These are phyloP conservation scores for Carollia perspicillata DNA, from an alignment of 2,113 vertebrate genomes.

Conservation along the genomic window DNA sequence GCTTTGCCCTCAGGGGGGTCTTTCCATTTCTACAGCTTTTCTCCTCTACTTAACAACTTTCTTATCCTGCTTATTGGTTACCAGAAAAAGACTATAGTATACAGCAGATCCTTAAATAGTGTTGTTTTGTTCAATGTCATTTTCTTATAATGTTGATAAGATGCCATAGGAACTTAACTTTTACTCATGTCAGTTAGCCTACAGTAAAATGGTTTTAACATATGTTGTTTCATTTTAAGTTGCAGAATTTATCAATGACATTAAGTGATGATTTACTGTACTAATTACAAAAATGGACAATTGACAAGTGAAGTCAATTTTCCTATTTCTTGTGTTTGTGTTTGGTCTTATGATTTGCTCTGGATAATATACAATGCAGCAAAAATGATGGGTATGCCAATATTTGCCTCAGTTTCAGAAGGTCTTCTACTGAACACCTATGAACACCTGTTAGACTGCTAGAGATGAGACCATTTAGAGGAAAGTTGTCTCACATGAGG, in stretches of 20 bases:
- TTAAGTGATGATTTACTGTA: background rate
- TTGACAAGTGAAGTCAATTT: background rate
- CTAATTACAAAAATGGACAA: background rate
- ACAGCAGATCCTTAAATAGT: background rate
- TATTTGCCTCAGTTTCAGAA: background rate
- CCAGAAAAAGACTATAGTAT: background rate
- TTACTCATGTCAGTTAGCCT: background rate
- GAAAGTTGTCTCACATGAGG: background rate
- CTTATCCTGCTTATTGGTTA: background rate
- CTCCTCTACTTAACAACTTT: background rate
- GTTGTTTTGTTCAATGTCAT: background rate
- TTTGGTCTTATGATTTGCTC: background rate
- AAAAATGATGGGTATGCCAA: background rate
- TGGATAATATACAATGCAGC: background rate
- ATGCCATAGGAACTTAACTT: background rate
- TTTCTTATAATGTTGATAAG: background rate
- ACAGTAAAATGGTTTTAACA: background rate
- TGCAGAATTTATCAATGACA: background rate
- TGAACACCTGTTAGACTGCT: background rate
- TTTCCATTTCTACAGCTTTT: background rate
- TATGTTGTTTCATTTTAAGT: background rate
- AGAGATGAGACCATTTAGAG: background rate
- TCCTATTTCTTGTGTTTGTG: background rate
- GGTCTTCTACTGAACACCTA: background rate
- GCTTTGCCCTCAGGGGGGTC: background rate